phyloP scores from a whole-genome alignment of 2,888 invertebrate species.

The Hybos culiciformis region DNA sequence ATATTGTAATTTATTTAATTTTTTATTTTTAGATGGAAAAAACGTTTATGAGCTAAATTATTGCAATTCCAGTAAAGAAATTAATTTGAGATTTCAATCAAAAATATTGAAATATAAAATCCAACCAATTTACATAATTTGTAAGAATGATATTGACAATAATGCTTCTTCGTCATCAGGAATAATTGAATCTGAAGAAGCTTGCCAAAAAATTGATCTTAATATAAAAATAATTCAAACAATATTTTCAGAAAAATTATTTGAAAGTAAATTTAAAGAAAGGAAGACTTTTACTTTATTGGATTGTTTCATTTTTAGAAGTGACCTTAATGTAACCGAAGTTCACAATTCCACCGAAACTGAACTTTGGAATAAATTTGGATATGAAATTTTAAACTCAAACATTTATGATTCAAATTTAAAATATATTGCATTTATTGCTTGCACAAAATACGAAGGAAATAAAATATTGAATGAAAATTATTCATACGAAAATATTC shows the following conservation, averaged over 20 bases:
- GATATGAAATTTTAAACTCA: constrained; percentile 67
- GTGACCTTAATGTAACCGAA: constrained; percentile 52
- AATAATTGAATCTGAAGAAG: constrained; percentile 44
- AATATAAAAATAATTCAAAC: constrained; percentile 72
- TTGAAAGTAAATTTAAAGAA: constrained; percentile 53
- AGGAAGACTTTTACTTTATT: constrained; percentile 68
- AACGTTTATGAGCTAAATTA: constrained; percentile 15
- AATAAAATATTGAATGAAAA: constrained; percentile 44
- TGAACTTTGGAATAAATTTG: constrained; percentile 74
- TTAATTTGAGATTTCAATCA: neutral
- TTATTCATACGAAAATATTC: constrained; percentile 53
- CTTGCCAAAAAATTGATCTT: constrained; percentile 59
- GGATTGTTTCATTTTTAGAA: constrained; percentile 60
- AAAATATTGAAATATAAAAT: constrained; percentile 18
- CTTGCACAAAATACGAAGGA: constrained; percentile 68
- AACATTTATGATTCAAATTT: constrained; percentile 42
- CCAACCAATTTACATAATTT: constrained; percentile 69
- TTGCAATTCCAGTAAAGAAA: constrained; percentile 17
- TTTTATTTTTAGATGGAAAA: no score
- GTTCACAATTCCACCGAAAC: constrained; percentile 61
- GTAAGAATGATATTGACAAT: constrained; percentile 61
- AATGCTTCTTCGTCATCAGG: constrained; percentile 46
- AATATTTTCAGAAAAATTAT: constrained; percentile 74
- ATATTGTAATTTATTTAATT: no score
- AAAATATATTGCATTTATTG: constrained; percentile 82